phyloP scores from a whole-genome alignment of 2,888 invertebrate genomes.

The Drosophila maculinotata region DNA sequence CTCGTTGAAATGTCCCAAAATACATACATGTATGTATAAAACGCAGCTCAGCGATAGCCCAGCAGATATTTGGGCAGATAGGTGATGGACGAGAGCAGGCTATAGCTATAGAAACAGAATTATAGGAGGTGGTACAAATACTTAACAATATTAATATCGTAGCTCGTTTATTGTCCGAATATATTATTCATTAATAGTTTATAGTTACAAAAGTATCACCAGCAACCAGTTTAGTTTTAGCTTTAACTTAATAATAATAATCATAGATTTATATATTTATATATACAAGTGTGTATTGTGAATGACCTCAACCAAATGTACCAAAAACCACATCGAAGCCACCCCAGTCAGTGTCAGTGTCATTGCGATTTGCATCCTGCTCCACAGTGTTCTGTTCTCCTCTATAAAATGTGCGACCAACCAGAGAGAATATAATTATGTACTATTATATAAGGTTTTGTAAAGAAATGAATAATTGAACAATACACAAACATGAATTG shows the following conservation, averaged over 20 bases:
- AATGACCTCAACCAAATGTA: constrained; percentile 50
- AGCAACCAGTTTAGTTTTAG: constrained; percentile 20
- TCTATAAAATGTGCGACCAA: constrained; percentile 32
- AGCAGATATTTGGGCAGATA: constrained; percentile 94
- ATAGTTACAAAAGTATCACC: constrained; percentile 21
- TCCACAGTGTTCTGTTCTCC: constrained; percentile 19
- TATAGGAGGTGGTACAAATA: neutral
- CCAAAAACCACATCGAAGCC: constrained; percentile 40
- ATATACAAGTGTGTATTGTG: constrained; percentile 7
- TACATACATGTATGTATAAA: too few relatives aligned
- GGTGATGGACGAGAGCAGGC: constrained; percentile 94
- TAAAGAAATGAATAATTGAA: constrained; percentile 11
- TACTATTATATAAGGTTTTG: constrained; percentile 7
- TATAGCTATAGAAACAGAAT: constrained; percentile 87
- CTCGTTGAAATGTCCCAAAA: constrained; percentile 21
- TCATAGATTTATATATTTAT: constrained; percentile 15
- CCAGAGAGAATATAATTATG: constrained; percentile 44
- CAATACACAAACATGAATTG: constrained; percentile 6
- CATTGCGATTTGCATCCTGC: constrained; percentile 1
- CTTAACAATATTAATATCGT: neutral
- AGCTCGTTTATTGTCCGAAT: constrained; percentile 37
- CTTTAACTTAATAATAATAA: constrained; percentile 3
- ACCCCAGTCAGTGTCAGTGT: constrained; percentile 15
- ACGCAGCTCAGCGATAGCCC: constrained; percentile 90
- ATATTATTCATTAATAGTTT: neutral